phyloP scores from a whole-genome alignment of 2,113 vertebrate genomes.

The Ciconia maguari region DNA sequence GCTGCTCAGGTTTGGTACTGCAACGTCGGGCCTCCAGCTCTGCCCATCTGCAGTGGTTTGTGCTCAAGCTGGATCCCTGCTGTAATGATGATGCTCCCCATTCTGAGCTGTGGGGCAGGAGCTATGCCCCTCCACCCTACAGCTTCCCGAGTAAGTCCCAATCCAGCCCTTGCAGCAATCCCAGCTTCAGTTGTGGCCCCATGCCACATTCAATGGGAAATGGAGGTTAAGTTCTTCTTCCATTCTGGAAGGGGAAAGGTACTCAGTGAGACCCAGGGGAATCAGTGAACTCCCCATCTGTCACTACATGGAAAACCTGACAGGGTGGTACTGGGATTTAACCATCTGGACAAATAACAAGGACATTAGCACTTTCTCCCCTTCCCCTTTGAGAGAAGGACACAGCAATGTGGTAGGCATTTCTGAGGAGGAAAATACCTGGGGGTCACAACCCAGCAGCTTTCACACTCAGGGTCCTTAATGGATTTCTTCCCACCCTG shows the following conservation, averaged over 20 bases:
- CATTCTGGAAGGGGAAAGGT: not conserved
- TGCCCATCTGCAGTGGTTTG: not conserved
- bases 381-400: not conserved
- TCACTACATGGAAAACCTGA: not conserved
- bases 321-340: not conserved
- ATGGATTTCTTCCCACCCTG: not conserved
- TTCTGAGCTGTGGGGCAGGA: not conserved
- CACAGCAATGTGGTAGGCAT: not conserved
- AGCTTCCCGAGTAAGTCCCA: not conserved
- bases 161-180: not conserved
- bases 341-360: not conserved
- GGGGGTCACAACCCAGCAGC: not conserved
- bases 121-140: not conserved
- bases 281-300: not conserved
- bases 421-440: not conserved
- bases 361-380: not conserved
- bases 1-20: not conserved
- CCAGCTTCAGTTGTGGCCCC: not conserved
- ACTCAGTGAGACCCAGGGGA: not conserved
- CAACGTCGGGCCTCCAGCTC: not conserved
- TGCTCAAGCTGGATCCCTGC: not conserved
- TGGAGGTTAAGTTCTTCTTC: too few species aligned
- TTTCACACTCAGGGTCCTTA: not conserved
- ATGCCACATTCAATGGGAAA: rapidly evolving
- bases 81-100: rapidly evolving